Evolutionary conservation across 2,797 vertebrate genomes (phyloP).

Genomic region (Corythornis leucogaster): DNA sequence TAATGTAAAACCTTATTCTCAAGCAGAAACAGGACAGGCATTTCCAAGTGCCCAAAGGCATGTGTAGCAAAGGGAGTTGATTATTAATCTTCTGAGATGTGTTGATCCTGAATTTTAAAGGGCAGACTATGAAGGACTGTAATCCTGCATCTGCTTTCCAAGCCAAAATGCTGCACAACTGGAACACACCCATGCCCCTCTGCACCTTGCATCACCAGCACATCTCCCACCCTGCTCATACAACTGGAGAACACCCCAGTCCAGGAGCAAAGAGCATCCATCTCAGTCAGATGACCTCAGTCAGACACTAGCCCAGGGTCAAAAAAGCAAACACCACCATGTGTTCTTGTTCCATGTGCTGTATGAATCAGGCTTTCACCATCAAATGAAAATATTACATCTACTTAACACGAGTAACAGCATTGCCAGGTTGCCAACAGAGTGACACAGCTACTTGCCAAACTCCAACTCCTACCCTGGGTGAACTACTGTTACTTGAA

Average conservation of each 20-base stretch:
- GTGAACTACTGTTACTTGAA: background rate
- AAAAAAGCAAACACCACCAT: background rate
- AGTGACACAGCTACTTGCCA: background rate
- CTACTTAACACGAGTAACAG: background rate
- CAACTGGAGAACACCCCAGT: fast-evolving
- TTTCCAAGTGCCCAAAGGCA: background rate
- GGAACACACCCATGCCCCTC: background rate
- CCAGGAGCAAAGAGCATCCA: background rate
- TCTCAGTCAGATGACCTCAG: background rate
- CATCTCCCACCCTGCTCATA: background rate
- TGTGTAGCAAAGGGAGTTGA: background rate
- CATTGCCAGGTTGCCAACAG: background rate
- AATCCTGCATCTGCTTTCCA: background rate
- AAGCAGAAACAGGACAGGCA: background rate
- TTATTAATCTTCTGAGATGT: background rate
- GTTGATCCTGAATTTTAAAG: background rate
- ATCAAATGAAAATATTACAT: background rate
- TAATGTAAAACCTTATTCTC: background rate
- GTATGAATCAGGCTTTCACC: background rate
- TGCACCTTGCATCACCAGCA: background rate
- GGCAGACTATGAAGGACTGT: background rate
- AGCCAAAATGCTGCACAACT: background rate
- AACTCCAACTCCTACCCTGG: background rate
- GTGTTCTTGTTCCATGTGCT: background rate
- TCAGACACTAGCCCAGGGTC: background rate